Percentiles rank a stretch among this genome's conserved stretches.
phyloP scores from a whole-genome alignment of 2,797 vertebrate genomes.

The Peromyscus melanophrys region DNA sequence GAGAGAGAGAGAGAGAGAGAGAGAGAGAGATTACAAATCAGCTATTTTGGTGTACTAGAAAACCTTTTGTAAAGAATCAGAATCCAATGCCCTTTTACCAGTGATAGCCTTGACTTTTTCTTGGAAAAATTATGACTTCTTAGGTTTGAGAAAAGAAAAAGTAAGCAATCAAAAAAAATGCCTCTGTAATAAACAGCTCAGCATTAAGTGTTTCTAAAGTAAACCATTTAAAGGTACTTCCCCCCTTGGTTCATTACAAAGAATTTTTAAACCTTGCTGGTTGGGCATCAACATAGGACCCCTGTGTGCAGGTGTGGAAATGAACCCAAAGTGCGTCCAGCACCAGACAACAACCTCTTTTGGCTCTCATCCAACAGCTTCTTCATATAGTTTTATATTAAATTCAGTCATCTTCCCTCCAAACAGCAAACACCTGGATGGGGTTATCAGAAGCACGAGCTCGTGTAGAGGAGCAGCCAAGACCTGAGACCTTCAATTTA shows the following conservation, averaged over 20 bases:
- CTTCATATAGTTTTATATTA: conserved; percentile 21
- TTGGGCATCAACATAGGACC: not conserved
- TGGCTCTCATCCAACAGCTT: conserved; percentile 33
- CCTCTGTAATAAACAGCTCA: not conserved
- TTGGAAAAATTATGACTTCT: not conserved
- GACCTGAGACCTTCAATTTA: conserved; percentile 80
- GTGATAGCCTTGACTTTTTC: conserved; percentile 10
- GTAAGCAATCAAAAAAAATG: not conserved
- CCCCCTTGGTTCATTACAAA: conserved; percentile 1
- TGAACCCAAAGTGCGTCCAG: conserved; percentile 12
- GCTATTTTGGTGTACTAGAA: not conserved
- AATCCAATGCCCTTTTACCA: not conserved
- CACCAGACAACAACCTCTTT: not conserved
- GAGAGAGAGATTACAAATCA: not conserved
- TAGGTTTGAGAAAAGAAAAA: conserved; percentile 44
- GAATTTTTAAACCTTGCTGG: conserved; percentile 41
- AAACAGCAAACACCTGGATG: conserved; percentile 65
- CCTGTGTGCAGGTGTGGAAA: not conserved
- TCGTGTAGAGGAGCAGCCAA: conserved; percentile 66
- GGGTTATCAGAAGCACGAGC: conserved; percentile 41
- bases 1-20: too few relatives aligned
- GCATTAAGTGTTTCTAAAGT: conserved; percentile 16
- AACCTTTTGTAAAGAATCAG: not conserved
- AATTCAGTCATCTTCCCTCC: conserved; percentile 1
- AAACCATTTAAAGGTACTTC: not conserved